Conservation (phyloP, 2,113 vertebrate species). For the Atlantisia rogersi region DNA sequence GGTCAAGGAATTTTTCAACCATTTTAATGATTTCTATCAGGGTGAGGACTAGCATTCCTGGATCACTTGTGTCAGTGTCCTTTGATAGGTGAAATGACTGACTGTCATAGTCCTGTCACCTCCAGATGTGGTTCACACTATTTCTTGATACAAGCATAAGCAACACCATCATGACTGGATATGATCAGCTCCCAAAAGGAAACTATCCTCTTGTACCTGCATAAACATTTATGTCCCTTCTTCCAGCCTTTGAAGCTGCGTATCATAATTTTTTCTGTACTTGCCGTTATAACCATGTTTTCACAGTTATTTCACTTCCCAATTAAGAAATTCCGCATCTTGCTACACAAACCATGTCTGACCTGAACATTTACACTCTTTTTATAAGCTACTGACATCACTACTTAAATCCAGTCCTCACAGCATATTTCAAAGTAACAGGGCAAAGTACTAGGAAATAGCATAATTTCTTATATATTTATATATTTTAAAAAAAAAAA, state of each 20-base stretch:
- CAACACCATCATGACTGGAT: neutral
- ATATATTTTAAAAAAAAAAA: too few relatives aligned
- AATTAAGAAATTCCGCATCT: neutral
- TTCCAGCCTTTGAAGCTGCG: neutral
- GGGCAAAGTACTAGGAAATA: neutral
- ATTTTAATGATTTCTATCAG: neutral
- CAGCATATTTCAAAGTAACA: neutral
- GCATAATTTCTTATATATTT: neutral
- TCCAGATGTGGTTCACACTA: neutral
- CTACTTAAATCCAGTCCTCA: neutral
- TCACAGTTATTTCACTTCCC: neutral
- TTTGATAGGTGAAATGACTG: neutral
- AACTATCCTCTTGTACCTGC: neutral
- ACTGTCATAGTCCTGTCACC: neutral
- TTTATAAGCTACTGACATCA: neutral
- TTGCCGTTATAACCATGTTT: neutral
- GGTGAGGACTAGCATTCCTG: neutral
- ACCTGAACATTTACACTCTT: rapidly evolving
- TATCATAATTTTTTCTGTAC: neutral
- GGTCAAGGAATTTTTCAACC: neutral
- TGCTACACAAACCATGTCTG: neutral
- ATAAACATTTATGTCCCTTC: neutral
- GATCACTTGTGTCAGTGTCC: neutral
- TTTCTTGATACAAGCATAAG: neutral
- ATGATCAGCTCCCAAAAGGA: neutral